A percentile compares a stretch with the other conserved stretches of the same genome.
Conservation (phyloP, 2,113 vertebrate species). For the Catagonus wagneri region DNA sequence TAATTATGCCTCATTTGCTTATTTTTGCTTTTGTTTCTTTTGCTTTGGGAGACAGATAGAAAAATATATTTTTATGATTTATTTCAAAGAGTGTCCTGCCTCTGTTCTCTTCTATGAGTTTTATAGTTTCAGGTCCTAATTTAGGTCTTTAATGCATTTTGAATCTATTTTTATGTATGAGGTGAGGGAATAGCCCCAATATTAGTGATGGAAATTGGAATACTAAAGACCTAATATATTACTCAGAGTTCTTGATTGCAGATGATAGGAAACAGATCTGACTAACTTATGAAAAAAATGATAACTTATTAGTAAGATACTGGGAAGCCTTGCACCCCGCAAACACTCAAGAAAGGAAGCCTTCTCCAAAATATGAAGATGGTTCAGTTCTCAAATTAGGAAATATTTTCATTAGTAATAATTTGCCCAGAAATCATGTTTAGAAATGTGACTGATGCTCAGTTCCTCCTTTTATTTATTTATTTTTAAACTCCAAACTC, state of each 20-base stretch:
- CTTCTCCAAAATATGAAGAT: background rate
- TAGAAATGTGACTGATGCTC: background rate
- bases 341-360: background rate
- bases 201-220: background rate
- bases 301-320: background rate
- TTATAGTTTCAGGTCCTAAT: background rate
- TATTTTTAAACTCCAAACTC: background rate
- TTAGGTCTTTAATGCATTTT: background rate
- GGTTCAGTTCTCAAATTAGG: background rate
- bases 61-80: background rate
- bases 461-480: background rate
- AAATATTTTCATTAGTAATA: background rate
- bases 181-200: background rate
- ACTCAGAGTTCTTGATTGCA: background rate
- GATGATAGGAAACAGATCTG: background rate
- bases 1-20: background rate
- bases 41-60: background rate
- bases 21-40: too few relatives aligned
- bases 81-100: background rate
- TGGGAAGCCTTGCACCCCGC: background rate
- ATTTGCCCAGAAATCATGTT: background rate
- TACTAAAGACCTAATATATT: background rate
- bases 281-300: background rate
- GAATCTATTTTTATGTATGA: background rate
- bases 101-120: background rate